Evolutionary conservation across 2,888 invertebrate genomes (phyloP).

Genomic region (Yponomeuta sedellus): DNA sequence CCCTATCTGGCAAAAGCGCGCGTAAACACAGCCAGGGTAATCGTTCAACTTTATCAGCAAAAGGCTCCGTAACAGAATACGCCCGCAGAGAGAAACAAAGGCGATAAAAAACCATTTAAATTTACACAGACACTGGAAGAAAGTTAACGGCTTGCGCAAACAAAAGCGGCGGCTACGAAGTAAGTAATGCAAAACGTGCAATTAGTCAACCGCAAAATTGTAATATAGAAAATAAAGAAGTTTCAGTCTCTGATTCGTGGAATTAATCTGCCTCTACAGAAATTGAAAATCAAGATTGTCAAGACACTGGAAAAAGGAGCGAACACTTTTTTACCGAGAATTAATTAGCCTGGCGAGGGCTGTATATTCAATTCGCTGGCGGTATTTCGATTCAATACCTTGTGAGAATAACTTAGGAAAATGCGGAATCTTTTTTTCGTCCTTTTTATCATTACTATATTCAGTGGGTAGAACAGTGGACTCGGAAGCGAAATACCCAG

Average conservation of each 20-base stretch:
- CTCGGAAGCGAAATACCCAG: too few species aligned
- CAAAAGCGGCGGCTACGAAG: conserved; percentile 11
- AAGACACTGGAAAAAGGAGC: conserved; percentile 43
- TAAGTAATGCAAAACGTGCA: background rate
- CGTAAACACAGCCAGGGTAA: conserved; percentile 44
- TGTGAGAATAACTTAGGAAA: background rate
- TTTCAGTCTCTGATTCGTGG: conserved; percentile 35
- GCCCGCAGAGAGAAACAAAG: conserved; percentile 27
- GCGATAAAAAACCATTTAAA: conserved; percentile 28
- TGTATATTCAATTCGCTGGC: conserved; percentile 39
- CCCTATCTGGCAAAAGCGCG: conserved; percentile 30
- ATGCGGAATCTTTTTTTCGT: too few species aligned
- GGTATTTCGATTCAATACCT: conserved; percentile 24
- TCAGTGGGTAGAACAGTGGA: too few species aligned
- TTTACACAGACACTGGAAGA: conserved; percentile 22
- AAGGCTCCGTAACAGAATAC: conserved; percentile 30
- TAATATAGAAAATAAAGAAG: conserved; percentile 30
- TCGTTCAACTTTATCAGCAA: conserved; percentile 39
- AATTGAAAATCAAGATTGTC: conserved; percentile 58
- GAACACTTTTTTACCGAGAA: conserved; percentile 44
- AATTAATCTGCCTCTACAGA: conserved; percentile 55
- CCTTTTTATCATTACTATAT: too few species aligned
- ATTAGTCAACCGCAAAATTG: background rate
- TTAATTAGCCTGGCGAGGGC: conserved; percentile 46
- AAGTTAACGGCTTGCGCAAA: conserved; percentile 9